Evolutionary conservation across 2,113 vertebrate genomes (phyloP), one percentile per base, ranked within the genome.

Genomic region (Coptodon rendalli): DNA sequence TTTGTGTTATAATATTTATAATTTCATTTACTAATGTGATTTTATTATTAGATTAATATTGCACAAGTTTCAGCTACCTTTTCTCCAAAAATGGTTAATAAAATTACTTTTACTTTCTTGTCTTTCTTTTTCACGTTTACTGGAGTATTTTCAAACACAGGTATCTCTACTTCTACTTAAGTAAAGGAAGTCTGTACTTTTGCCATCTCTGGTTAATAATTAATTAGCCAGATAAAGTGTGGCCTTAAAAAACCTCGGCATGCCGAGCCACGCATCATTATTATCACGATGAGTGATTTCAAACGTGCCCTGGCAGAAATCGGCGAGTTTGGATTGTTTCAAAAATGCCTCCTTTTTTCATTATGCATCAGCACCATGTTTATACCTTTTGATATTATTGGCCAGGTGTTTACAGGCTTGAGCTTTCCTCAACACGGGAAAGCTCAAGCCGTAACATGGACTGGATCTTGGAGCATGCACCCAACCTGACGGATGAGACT

Each of bases 311-410:
- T 98, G 68, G 94, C 93, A 38, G 96, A 95, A 11, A 86, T 97
- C 0, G 97, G 97, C 0, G 97, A 96, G 85, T 98, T 98, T 48
- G 97, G 97, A 17, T 80, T 84, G 0, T 98, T 98, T 83, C 98
- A 99, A 93, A 94, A 96, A 52, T 71, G 90, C 45, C 71, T 98
- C 54, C 81, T 97, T 31, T 56, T 96, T 11, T 54, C 93, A 2
- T 79, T 97, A 9, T 86, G 95, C 45, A 8, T 97, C 31, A 95
- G 96, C 94, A 45, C 87, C 81, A n/a, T 96, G 88, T 91, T 95
- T 89, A 7, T 54, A 2, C 80, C 95, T 9, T 98, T 97, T 57
- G 97, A 96, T 81, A 91, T 97, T 84, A 97, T 98, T 2, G 43
- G 90, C 4, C 97, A 98, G 38, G 91, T 98, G 17, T 99, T 98